Evolutionary conservation across 2,888 invertebrate genomes (phyloP).

Genomic region (Odontocolon sp.): DNA sequence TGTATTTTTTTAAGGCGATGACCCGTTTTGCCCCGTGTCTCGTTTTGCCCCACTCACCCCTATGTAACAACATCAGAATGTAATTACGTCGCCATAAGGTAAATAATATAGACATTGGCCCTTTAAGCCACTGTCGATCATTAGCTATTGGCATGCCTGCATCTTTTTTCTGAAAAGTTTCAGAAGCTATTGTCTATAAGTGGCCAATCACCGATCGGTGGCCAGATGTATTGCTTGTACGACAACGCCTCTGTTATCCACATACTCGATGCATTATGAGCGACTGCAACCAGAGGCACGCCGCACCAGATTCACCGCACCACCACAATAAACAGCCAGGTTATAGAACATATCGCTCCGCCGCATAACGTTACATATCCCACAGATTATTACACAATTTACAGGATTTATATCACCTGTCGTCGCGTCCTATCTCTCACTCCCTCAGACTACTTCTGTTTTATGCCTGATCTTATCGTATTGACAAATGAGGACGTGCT

Average conservation of each 20-base stretch:
- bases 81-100: too few relatives aligned
- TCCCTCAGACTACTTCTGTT: neutral
- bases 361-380: neutral
- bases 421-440: neutral
- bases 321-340: neutral
- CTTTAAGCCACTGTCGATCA: too few relatives aligned
- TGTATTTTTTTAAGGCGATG: too few relatives aligned
- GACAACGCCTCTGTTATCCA: neutral
- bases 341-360: slow-evolving; percentile 2
- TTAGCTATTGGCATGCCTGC: too few relatives aligned
- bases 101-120: neutral
- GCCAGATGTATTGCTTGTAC: neutral
- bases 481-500: slow-evolving; percentile 4
- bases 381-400: slow-evolving; percentile 1
- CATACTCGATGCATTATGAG: slow-evolving; percentile 19
- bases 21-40: too few relatives aligned
- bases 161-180: too few relatives aligned
- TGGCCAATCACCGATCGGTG: too few relatives aligned
- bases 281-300: neutral
- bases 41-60: too few relatives aligned
- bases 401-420: slow-evolving; percentile 12
- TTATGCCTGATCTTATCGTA: slow-evolving; percentile 13
- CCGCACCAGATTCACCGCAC: neutral
- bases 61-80: too few relatives aligned
- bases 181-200: too few relatives aligned